phyloP scores from a whole-genome alignment of 1,140 invertebrate genomes.

The Tenebrio molitor region DNA sequence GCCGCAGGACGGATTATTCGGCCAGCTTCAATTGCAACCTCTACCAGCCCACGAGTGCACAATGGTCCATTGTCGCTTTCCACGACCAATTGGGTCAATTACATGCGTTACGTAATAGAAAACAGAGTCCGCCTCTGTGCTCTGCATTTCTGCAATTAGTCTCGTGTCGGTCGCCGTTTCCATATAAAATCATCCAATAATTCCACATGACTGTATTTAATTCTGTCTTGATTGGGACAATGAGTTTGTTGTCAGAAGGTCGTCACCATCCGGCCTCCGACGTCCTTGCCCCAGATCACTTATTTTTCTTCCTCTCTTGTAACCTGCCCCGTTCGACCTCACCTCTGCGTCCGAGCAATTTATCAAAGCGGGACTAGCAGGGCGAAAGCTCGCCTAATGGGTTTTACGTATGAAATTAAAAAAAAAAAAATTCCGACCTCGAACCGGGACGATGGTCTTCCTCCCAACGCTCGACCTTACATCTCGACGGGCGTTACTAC shows the following conservation, averaged over 20 bases:
- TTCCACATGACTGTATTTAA: slow-evolving; percentile 31
- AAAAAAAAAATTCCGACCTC: slow-evolving; percentile 21
- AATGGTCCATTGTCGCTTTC: background rate
- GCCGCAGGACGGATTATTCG: background rate
- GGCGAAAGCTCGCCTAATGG: slow-evolving; percentile 29
- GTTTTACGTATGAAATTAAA: slow-evolving; percentile 10
- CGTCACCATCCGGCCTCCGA: slow-evolving; percentile 16
- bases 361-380: slow-evolving; percentile 31
- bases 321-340: slow-evolving; percentile 26
- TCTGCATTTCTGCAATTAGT: slow-evolving; percentile 2
- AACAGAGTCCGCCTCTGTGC: background rate
- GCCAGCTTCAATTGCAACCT: slow-evolving; percentile 3
- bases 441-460: slow-evolving; percentile 25
- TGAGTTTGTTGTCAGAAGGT: slow-evolving; percentile 31
- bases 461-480: slow-evolving; percentile 32
- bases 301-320: slow-evolving; percentile 38
- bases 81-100: slow-evolving; percentile 25
- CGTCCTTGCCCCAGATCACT: slow-evolving; percentile 37
- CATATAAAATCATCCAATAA: slow-evolving; percentile 25
- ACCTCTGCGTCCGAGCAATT: slow-evolving; percentile 33
- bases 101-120: slow-evolving; percentile 6
- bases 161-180: background rate
- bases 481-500: slow-evolving; percentile 3
- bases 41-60: background rate
- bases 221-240: slow-evolving; percentile 34